phyloP scores from a whole-genome alignment of 1,140 invertebrate genomes.

The Anagrus nilaparvatae region DNA sequence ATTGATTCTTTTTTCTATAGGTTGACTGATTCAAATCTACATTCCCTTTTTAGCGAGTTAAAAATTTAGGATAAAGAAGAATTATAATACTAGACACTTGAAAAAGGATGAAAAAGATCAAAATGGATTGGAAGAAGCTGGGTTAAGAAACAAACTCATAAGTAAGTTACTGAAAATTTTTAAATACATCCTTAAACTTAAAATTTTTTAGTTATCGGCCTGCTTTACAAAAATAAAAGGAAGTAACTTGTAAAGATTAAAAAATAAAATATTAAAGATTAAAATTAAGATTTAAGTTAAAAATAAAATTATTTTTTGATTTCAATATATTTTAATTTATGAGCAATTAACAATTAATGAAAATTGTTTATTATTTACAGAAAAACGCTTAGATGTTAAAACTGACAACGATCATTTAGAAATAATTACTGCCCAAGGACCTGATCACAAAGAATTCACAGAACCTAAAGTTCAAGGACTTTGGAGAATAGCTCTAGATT shows the following conservation, averaged over 20 bases:
- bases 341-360: too few species aligned
- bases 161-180: too few species aligned
- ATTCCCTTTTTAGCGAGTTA: conserved; percentile 76
- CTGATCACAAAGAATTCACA: conserved; percentile 72
- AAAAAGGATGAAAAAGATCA: conserved; percentile 76
- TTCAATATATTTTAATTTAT: too few species aligned
- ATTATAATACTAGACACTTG: conserved; percentile 66
- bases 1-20: conserved; percentile 54
- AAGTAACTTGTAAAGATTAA: too few species aligned
- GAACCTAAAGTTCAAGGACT: conserved; percentile 81
- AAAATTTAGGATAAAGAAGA: conserved; percentile 91
- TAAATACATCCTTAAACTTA: too few species aligned
- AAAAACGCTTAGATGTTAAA: conserved; percentile 66
- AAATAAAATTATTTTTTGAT: too few species aligned
- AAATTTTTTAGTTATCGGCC: not conserved
- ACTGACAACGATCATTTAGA: conserved; percentile 72
- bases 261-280: too few species aligned
- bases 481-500: conserved; percentile 70
- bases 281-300: too few species aligned
- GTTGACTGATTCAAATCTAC: conserved; percentile 71
- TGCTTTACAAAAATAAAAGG: not conserved
- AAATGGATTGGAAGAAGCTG: conserved; percentile 75
- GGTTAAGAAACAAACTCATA: conserved; percentile 67
- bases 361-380: conserved; percentile 45
- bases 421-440: conserved; percentile 58